Conservation (phyloP, 2,888 invertebrate genomes). For the Zaprionus lineosus region DNA sequence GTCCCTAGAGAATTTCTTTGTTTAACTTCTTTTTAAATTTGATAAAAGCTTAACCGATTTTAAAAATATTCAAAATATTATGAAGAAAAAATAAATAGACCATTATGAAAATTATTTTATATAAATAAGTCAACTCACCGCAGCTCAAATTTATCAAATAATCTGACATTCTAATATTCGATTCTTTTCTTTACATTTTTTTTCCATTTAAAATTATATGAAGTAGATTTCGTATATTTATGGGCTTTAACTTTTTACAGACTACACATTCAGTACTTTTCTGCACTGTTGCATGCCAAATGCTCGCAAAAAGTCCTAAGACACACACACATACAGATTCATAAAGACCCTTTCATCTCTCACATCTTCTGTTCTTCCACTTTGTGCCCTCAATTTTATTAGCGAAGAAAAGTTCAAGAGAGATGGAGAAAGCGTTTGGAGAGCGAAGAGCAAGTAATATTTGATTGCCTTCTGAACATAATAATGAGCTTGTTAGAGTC, state of each 20-base stretch:
- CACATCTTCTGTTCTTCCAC: conserved; percentile 9
- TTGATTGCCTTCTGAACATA: conserved; percentile 55
- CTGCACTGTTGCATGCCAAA: conserved; percentile 41
- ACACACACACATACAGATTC: conserved; percentile 20
- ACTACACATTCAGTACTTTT: conserved; percentile 9
- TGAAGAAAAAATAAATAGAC: no score
- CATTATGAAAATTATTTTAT: no score
- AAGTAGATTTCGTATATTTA: no score
- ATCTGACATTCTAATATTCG: no score
- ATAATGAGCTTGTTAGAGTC: conserved; percentile 55
- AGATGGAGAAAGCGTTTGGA: no score
- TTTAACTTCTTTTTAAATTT: not conserved
- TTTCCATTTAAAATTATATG: no score
- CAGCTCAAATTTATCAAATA: no score
- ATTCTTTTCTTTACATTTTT: no score
- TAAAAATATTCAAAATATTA: no score
- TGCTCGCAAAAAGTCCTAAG: conserved; percentile 8
- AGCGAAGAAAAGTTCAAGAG: conserved; percentile 33
- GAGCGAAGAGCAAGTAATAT: no score
- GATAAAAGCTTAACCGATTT: no score
- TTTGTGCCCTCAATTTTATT: conserved; percentile 19
- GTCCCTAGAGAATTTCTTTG: not conserved
- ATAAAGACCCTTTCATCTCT: conserved; percentile 1
- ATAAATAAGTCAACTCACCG: no score
- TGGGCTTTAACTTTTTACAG: not conserved